Base-by-base conservation (phyloP, 1,140 invertebrate species). In the Saccostrea glomerata region DNA sequence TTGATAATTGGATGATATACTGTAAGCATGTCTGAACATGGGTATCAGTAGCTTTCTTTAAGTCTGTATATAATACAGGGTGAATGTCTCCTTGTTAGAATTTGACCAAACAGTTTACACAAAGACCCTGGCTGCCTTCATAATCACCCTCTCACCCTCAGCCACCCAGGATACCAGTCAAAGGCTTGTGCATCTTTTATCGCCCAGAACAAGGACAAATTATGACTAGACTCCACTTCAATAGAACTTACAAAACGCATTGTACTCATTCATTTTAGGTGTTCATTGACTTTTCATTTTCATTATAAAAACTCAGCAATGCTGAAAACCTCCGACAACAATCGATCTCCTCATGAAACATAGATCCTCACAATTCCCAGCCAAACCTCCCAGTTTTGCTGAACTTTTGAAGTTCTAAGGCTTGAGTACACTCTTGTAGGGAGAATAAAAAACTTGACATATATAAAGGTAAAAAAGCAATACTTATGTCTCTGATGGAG, bases 271-370 rank as follows among this genome's bases (percentile, higher is more conserved):
- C 60, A 66, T 66, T 66, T 66, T n/a, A 66, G 23, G 60, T 66
- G 60, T 66, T 66, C 60, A 66, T 66, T 66, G 60, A 66, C 60
- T 66, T 66, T 66, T 20, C 20, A n/a, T 66, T 66, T 66, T 66
- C 60, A 66, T 66, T 66, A 66, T 66, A 9, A 66, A 66, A 66
- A 20, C 60, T 66, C 60, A 66, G 60, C 17, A 3, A 20, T 66
- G 60, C 60, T 20, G 60, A 66, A 47, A 66, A 66, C 60, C 7
- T 66, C 20, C 9, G 7, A 66, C 60, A 66, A 66, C 60, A 66
- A 66, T 66, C 23, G 60, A 23, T 66, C 60, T 20, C 20, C 60
- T n/a, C 60, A 66, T 66, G 60, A 66, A 66, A 7, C 20, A 66
- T 17, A 20, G 60, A 23, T 23, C 60, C 60, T 66, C 23, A 23